phyloP scores from a whole-genome alignment of 2,113 vertebrate genomes.

The Apteryx owenii region DNA sequence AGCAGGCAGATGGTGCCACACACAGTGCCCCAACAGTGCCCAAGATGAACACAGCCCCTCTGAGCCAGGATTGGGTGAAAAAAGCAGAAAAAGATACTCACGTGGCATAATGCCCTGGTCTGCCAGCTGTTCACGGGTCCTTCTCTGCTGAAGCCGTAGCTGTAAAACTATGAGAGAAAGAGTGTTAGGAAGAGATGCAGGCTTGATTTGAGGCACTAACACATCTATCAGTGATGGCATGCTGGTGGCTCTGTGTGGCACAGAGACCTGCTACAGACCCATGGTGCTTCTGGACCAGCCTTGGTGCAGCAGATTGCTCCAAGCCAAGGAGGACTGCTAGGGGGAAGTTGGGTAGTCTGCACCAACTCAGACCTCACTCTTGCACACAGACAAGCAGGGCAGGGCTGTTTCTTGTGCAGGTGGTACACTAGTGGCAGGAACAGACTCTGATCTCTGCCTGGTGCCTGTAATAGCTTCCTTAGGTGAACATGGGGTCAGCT shows the following conservation, averaged over 20 bases:
- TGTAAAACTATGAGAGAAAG: slow-evolving; percentile 89
- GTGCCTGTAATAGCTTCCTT: background rate
- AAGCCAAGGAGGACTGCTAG: background rate
- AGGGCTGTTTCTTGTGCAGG: background rate
- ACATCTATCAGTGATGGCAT: background rate
- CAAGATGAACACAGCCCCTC: background rate
- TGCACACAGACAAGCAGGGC: background rate
- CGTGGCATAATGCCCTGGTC: slow-evolving; percentile 96
- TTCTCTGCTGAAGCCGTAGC: slow-evolving; percentile 97
- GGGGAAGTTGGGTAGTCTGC: background rate
- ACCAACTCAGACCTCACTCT: background rate
- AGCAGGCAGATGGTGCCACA: background rate
- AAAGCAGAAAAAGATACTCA: slow-evolving; percentile 79
- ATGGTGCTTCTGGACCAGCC: background rate
- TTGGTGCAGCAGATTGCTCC: background rate
- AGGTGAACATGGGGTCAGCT: background rate
- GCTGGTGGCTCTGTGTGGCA: background rate
- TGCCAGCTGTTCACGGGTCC: slow-evolving; percentile 93
- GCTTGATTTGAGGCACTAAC: background rate
- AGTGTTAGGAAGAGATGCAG: slow-evolving; percentile 22
- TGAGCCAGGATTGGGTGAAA: background rate
- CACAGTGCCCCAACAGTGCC: background rate
- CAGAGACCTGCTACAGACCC: background rate
- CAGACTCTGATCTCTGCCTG: background rate
- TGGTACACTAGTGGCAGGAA: background rate